These are phyloP conservation scores for Lordiphosa andalusiaca DNA, from an alignment of 2,888 invertebrate species.

Conservation along the genomic window DNA sequence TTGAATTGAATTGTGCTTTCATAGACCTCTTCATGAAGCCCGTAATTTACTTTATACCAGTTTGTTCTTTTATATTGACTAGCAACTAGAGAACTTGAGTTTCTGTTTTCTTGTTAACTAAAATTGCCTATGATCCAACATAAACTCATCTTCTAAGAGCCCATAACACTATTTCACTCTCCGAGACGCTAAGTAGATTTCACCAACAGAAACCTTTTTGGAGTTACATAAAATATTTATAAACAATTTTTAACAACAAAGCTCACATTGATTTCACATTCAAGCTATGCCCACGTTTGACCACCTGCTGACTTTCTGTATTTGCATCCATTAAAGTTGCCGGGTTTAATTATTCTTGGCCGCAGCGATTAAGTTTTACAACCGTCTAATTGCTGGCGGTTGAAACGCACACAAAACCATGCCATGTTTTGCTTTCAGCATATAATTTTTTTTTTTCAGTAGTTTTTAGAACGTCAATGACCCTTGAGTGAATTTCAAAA, in stretches of 20 bases:
- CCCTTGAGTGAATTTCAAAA: conserved; percentile 53
- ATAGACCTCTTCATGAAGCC: too few species aligned
- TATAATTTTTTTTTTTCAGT: not conserved
- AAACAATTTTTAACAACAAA: not conserved
- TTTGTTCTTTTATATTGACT: too few species aligned
- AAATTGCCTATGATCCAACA: too few species aligned
- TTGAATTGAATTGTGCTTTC: too few species aligned
- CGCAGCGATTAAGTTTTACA: conserved; percentile 43
- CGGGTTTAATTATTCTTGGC: conserved; percentile 33
- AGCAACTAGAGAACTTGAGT: too few species aligned
- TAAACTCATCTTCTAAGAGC: too few species aligned
- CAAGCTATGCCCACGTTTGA: conserved; percentile 5
- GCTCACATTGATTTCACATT: conserved; percentile 6
- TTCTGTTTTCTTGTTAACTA: too few species aligned
- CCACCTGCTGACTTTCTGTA: conserved; percentile 3
- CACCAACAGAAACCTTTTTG: too few species aligned
- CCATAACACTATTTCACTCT: too few species aligned
- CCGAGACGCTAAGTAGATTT: too few species aligned
- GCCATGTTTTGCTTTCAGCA: not conserved
- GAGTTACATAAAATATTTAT: too few species aligned
- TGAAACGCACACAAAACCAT: conserved; percentile 17
- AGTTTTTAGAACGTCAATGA: conserved; percentile 56
- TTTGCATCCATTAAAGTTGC: not conserved
- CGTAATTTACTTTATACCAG: too few species aligned
- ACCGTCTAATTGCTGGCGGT: conserved; percentile 43